A percentile compares a stretch with the other conserved stretches of the same genome.
phyloP scores from a whole-genome alignment of 2,797 vertebrate genomes.

The Cynopterus sphinx region DNA sequence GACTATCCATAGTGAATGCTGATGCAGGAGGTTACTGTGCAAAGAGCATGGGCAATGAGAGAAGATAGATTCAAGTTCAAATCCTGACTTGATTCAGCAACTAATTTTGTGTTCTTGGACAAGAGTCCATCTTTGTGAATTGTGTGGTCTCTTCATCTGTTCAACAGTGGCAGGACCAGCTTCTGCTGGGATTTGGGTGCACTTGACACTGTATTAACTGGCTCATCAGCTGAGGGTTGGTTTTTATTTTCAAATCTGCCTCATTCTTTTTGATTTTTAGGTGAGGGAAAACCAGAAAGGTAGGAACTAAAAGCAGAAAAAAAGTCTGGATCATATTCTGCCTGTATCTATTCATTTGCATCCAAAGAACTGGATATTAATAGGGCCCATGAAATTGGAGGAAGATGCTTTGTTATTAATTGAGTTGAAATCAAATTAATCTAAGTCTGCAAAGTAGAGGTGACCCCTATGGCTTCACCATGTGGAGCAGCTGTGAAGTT shows the following conservation, averaged over 20 bases:
- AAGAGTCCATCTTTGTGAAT: background rate
- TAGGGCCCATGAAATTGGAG: background rate
- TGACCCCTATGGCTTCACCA: background rate
- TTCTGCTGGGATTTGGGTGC: background rate
- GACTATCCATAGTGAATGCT: background rate
- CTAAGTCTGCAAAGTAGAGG: background rate
- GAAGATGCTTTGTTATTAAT: background rate
- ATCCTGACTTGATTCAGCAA: background rate
- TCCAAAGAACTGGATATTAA: background rate
- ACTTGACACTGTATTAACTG: background rate
- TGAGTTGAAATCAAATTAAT: background rate
- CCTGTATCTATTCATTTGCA: background rate
- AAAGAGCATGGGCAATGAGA: background rate
- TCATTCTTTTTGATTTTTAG: background rate
- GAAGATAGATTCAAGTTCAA: background rate
- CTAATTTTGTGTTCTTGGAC: background rate
- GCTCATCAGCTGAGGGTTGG: background rate
- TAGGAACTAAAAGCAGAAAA: background rate
- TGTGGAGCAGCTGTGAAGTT: background rate
- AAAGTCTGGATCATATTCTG: background rate
- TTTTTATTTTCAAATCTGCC: background rate
- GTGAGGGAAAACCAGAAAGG: background rate
- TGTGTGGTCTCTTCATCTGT: background rate
- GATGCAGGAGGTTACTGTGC: background rate
- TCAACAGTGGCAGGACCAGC: background rate